phyloP scores from a whole-genome alignment of 2,888 invertebrate genomes.

The Drosophila infuscata region DNA sequence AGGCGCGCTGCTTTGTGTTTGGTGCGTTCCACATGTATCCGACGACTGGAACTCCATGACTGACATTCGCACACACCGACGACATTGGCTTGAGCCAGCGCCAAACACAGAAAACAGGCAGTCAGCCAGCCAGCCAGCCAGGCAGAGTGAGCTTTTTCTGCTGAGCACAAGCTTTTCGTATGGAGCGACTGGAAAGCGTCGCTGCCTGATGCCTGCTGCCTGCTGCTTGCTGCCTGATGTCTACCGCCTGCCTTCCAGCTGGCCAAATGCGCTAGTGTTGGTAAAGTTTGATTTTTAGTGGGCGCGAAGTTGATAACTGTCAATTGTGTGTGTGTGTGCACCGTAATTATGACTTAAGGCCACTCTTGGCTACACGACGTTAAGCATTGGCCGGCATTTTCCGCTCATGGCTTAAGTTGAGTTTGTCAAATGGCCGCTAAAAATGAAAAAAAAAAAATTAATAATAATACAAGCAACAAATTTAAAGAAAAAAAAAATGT shows the following conservation, averaged over 20 bases:
- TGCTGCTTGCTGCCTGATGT: constrained; percentile 1
- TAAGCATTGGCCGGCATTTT: constrained; percentile 45
- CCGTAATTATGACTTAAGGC: constrained; percentile 57
- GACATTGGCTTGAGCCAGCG: constrained; percentile 44
- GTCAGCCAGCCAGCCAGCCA: constrained; percentile 23
- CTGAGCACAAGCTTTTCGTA: constrained; percentile 47
- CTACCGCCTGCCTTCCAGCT: constrained; percentile 23
- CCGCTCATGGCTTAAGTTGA: constrained; percentile 20
- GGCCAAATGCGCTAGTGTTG: constrained; percentile 50
- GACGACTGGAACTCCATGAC: constrained; percentile 85
- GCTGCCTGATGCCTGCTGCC: constrained; percentile 7
- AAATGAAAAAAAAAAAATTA: constrained; percentile 26
- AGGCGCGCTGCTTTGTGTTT: constrained; percentile 70
- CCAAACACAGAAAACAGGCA: constrained; percentile 21
- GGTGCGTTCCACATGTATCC: constrained; percentile 83
- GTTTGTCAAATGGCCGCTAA: constrained; percentile 68
- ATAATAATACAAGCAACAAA: constrained; percentile 16
- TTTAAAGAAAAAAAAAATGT: constrained; percentile 38
- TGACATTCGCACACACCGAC: constrained; percentile 70
- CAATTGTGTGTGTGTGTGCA: constrained; percentile 47
- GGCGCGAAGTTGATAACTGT: constrained; percentile 65
- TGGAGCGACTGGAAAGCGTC: constrained; percentile 41
- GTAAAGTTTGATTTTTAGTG: constrained; percentile 64
- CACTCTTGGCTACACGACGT: constrained; percentile 35
- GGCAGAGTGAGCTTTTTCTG: constrained; percentile 43